These are phyloP conservation scores for Oegoconia quadripuncta DNA, from an alignment of 2,888 invertebrate species.

Conservation along the genomic window DNA sequence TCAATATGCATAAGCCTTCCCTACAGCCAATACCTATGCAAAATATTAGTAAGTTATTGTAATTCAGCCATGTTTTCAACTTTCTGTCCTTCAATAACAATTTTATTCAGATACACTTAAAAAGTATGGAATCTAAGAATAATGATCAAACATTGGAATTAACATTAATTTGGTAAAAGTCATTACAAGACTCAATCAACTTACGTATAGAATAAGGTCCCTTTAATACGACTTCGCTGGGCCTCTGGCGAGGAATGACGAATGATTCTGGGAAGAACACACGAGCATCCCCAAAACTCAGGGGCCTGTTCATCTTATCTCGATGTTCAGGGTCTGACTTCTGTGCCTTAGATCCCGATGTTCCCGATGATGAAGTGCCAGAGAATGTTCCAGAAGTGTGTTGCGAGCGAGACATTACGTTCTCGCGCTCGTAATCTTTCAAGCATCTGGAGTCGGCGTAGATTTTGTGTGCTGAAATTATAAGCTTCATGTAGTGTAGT, in stretches of 20 bases:
- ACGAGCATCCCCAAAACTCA: constrained; percentile 67
- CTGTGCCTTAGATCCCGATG: constrained; percentile 66
- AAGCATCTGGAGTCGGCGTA: constrained; percentile 55
- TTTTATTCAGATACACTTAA: too few relatives aligned
- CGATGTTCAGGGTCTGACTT: constrained; percentile 47
- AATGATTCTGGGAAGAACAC: constrained; percentile 76
- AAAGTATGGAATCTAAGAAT: too few relatives aligned
- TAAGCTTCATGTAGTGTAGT: too few relatives aligned
- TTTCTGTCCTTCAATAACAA: too few relatives aligned
- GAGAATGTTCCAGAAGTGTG: constrained; percentile 66
- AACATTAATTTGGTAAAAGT: too few relatives aligned
- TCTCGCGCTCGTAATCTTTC: constrained; percentile 60
- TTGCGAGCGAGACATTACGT: constrained; percentile 50
- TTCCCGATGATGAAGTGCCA: constrained; percentile 70
- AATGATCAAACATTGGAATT: too few relatives aligned
- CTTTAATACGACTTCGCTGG: constrained; percentile 58
- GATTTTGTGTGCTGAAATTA: constrained; percentile 62
- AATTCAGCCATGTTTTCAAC: too few relatives aligned
- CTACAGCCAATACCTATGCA: too few relatives aligned
- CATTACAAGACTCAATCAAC: constrained; percentile 25
- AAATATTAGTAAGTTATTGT: too few relatives aligned
- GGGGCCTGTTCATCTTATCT: constrained; percentile 54
- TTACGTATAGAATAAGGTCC: constrained; percentile 64
- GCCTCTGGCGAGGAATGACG: constrained; percentile 64
- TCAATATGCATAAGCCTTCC: too few relatives aligned